Evolutionary conservation across 2,113 vertebrate genomes (phyloP).

Genomic region (Ctenomys sociabilis): DNA sequence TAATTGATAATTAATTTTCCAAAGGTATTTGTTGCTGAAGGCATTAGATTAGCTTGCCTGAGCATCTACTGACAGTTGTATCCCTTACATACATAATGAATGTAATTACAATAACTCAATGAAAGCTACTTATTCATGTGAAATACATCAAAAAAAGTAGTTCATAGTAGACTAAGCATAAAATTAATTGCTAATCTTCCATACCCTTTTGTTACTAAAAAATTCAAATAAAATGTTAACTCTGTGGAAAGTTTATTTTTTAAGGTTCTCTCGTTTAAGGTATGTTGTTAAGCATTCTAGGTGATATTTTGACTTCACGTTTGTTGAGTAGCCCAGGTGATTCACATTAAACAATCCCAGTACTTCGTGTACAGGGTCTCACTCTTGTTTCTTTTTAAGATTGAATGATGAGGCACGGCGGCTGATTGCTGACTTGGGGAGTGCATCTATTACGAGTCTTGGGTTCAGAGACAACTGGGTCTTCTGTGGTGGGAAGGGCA

Average conservation of each 20-base stretch:
- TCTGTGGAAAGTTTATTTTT: not conserved
- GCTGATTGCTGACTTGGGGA: conserved; percentile 93
- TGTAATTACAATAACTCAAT: not conserved
- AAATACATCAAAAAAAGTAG: not conserved
- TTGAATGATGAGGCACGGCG: conserved; percentile 94
- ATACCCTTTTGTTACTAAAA: conserved; percentile 13
- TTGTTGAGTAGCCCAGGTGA: not conserved
- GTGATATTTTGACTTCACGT: not conserved
- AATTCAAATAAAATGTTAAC: conserved; percentile 20
- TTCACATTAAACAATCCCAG: not conserved
- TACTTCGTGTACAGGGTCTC: no score
- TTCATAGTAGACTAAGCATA: conserved; percentile 6
- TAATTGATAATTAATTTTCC: conserved; percentile 47
- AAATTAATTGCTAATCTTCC: not conserved
- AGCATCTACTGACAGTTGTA: not conserved
- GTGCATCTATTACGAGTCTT: conserved; percentile 88
- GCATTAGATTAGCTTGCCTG: not conserved
- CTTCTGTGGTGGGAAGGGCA: conserved; percentile 98
- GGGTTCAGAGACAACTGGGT: conserved; percentile 98
- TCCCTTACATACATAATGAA: not conserved
- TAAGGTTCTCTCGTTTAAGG: not conserved
- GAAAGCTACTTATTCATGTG: conserved; percentile 9
- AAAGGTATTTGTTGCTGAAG: not conserved
- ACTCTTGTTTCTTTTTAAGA: conserved; percentile 80
- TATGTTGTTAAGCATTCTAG: not conserved